Conservation (phyloP, 2,113 vertebrate species). For the Syngnathus typhle region DNA sequence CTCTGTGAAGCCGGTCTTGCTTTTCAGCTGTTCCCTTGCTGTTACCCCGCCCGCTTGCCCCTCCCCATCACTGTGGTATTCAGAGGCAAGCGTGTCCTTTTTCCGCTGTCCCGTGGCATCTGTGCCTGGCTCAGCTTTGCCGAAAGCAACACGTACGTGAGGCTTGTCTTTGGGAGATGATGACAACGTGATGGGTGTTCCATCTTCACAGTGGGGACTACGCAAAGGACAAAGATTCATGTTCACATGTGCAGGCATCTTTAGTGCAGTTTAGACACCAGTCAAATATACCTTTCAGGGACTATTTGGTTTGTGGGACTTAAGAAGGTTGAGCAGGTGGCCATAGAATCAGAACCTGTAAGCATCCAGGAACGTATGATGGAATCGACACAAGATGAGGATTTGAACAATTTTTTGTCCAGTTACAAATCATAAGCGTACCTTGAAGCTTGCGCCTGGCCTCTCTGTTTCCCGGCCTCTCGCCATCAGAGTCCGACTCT, state of each 20-base stretch:
- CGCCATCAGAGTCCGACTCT: slow-evolving; percentile 78
- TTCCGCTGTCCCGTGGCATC: slow-evolving; percentile 37
- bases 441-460: slow-evolving; percentile 23
- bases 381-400: neutral
- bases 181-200: slow-evolving; percentile 58
- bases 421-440: slow-evolving; percentile 21
- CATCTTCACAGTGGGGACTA: slow-evolving; percentile 61
- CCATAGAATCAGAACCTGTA: slow-evolving; percentile 55
- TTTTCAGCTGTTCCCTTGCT: slow-evolving; percentile 11
- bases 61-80: slow-evolving; percentile 37
- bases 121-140: slow-evolving; percentile 29
- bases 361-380: slow-evolving; percentile 1
- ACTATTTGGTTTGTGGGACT: slow-evolving; percentile 60
- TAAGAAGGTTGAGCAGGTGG: slow-evolving; percentile 57
- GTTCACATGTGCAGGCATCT: neutral
- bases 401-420: neutral
- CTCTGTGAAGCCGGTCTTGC: slow-evolving; percentile 7
- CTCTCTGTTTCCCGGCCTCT: slow-evolving; percentile 35
- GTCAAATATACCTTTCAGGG: slow-evolving; percentile 67
- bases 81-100: slow-evolving; percentile 16
- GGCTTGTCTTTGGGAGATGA: slow-evolving; percentile 41
- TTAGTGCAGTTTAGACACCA: neutral
- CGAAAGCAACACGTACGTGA: slow-evolving; percentile 33
- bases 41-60: neutral
- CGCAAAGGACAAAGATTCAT: slow-evolving; percentile 7